Evolutionary conservation across 2,113 vertebrate species (phyloP).

Genomic region (Eira barbara): DNA sequence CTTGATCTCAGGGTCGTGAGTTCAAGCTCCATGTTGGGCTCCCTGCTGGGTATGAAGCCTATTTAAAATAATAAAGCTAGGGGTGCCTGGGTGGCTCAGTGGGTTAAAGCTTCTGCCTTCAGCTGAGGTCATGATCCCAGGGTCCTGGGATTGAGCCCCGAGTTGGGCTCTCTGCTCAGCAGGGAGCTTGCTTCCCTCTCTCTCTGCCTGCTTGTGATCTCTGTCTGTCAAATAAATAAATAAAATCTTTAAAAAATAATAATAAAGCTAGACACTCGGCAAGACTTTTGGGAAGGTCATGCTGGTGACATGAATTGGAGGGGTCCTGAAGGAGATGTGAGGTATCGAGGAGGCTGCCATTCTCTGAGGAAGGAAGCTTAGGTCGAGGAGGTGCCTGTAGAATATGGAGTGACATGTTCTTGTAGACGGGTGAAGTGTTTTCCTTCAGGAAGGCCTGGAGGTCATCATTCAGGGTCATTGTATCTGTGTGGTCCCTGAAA

Average conservation of each 20-base stretch:
- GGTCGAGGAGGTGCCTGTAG: accelerated
- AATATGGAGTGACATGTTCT: background rate
- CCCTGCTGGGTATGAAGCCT: background rate
- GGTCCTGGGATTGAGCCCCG: too few relatives aligned
- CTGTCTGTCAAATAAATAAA: too few relatives aligned
- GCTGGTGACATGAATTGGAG: background rate
- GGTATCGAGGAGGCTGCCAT: background rate
- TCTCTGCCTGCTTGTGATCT: too few relatives aligned
- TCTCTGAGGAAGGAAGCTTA: background rate
- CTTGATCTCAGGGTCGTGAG: background rate
- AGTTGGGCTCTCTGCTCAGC: too few relatives aligned
- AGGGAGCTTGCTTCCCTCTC: too few relatives aligned
- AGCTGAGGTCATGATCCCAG: too few relatives aligned
- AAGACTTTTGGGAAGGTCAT: background rate
- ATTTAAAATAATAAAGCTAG: background rate
- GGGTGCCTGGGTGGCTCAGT: too few relatives aligned
- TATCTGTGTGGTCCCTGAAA: background rate
- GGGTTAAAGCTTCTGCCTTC: too few relatives aligned
- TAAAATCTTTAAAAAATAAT: too few relatives aligned
- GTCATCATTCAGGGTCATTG: background rate
- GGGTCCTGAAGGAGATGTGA: background rate
- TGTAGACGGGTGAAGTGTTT: background rate
- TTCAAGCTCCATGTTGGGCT: background rate
- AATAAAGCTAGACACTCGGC: background rate
- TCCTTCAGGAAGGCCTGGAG: background rate